Evolutionary conservation across 2,113 vertebrate species (phyloP).

Genomic region (Pelmatolapia mariae): DNA sequence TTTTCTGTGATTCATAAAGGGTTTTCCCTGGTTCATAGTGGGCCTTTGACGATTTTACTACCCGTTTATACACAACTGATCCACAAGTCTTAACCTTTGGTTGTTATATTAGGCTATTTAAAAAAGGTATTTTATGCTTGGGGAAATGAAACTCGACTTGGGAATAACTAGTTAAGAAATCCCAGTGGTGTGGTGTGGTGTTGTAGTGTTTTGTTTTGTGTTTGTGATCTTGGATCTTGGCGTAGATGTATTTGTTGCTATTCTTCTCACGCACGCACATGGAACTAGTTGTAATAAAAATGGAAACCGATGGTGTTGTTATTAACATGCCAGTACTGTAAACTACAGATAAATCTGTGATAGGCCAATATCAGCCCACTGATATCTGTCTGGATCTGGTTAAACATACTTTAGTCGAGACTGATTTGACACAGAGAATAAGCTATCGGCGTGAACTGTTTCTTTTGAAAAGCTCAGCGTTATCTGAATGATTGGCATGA

Average conservation of each 20-base stretch:
- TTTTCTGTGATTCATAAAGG: neutral
- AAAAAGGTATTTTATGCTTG: neutral
- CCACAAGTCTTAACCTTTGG: neutral
- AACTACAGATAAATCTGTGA: neutral
- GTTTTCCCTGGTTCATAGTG: neutral
- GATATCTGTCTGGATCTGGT: neutral
- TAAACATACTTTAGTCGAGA: neutral
- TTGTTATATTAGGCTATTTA: neutral
- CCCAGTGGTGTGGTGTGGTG: neutral
- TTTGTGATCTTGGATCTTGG: neutral
- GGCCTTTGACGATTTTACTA: neutral
- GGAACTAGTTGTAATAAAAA: neutral
- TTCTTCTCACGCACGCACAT: neutral
- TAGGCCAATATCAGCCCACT: neutral
- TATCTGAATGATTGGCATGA: neutral
- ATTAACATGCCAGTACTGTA: neutral
- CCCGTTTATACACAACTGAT: neutral
- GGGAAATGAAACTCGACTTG: neutral
- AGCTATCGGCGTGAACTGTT: neutral
- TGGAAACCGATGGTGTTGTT: neutral
- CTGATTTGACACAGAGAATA: neutral
- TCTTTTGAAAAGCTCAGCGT: neutral
- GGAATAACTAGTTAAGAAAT: neutral
- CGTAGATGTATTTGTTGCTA: neutral
- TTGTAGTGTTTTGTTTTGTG: neutral